These are phyloP conservation scores for Parauchenoglanis punctatus DNA, from an alignment of 2,797 vertebrate species.

Conservation along the genomic window DNA sequence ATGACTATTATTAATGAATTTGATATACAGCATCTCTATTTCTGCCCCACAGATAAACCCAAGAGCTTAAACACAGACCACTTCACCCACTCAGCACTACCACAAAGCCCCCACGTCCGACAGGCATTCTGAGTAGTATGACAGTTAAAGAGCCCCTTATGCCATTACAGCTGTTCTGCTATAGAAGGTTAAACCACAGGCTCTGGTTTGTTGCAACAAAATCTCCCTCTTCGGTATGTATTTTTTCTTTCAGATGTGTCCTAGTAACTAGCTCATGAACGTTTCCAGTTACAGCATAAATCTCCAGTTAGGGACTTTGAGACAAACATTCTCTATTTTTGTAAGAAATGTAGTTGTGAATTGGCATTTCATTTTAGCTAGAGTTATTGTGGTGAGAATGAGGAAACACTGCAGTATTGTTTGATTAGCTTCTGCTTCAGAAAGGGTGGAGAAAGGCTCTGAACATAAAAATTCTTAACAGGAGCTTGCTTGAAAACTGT, in stretches of 20 bases:
- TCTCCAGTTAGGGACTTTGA: neutral
- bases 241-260: neutral
- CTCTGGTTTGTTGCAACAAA: neutral
- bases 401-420: neutral
- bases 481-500: neutral
- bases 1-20: constrained; percentile 42
- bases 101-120: neutral
- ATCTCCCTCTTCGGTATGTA: neutral
- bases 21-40: constrained; percentile 26
- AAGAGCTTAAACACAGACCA: constrained; percentile 6
- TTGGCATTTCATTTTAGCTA: neutral
- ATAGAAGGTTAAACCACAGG: neutral
- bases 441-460: neutral
- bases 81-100: neutral
- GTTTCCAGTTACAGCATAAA: neutral
- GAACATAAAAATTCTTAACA: neutral
- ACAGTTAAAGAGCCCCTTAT: neutral
- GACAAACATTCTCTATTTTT: neutral
- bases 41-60: constrained; percentile 11
- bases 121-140: constrained; percentile 13
- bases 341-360: neutral
- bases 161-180: neutral
- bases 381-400: neutral
- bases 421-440: neutral
- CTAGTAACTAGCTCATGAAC: neutral